Conservation (phyloP, 1,140 invertebrate genomes). For the Adoxophyes honmai region DNA sequence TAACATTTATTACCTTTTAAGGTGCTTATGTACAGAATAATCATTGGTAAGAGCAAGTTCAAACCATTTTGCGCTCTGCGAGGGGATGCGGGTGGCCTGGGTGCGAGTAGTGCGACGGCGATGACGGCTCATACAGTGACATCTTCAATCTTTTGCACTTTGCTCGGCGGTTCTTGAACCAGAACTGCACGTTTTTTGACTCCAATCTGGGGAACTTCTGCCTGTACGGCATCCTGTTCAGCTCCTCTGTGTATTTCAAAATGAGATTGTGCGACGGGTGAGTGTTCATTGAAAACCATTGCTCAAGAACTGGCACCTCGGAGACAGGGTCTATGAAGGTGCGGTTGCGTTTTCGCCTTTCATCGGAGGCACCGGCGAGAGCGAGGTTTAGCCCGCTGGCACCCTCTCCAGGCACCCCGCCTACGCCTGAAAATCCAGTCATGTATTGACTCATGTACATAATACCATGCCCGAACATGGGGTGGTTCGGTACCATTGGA, state of each 20-base stretch:
- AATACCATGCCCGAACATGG: constrained; percentile 90
- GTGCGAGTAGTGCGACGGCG: constrained; percentile 69
- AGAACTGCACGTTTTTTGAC: constrained; percentile 98
- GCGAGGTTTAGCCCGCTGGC: constrained; percentile 78
- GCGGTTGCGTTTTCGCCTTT: constrained; percentile 94
- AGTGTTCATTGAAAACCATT: constrained; percentile 98
- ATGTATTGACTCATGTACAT: constrained; percentile 95
- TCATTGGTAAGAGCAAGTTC: constrained; percentile 18
- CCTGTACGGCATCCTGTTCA: constrained; percentile 95
- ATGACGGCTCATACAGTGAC: constrained; percentile 84
- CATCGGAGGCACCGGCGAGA: constrained; percentile 84
- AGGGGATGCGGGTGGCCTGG: constrained; percentile 62
- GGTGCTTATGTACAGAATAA: not conserved
- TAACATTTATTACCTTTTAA: not conserved
- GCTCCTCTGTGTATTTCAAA: constrained; percentile 96
- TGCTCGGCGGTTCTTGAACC: constrained; percentile 97
- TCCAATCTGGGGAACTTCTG: constrained; percentile 97
- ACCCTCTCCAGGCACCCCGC: constrained; percentile 66
- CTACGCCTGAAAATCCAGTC: constrained; percentile 78
- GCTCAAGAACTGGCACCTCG: constrained; percentile 96
- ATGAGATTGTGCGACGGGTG: constrained; percentile 98
- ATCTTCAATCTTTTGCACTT: constrained; percentile 96
- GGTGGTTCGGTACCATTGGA: constrained; percentile 86
- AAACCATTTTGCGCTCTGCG: constrained; percentile 64
- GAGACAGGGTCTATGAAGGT: constrained; percentile 99